Conservation (phyloP, 2,888 invertebrate species). For the Exocentrus adspersus region DNA sequence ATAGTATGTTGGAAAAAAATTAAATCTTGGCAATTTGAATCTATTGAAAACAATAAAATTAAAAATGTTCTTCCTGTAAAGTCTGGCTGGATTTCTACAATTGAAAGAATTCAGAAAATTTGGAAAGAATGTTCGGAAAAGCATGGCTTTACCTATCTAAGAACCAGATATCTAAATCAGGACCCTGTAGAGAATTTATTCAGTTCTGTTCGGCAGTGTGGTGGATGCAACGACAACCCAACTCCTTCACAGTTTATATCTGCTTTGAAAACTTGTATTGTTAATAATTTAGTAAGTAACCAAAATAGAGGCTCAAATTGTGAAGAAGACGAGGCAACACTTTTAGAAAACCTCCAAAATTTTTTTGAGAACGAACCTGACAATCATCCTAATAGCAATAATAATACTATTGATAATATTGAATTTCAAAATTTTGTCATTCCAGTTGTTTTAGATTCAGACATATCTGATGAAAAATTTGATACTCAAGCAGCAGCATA, state of each 20-base stretch:
- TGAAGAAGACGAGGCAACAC: constrained; percentile 7
- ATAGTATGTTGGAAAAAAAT: constrained; percentile 6
- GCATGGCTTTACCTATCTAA: background rate
- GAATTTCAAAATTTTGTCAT: background rate
- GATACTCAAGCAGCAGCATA: constrained; percentile 1
- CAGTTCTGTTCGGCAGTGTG: constrained; percentile 32
- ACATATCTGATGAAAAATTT: background rate
- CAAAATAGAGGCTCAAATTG: constrained; percentile 9
- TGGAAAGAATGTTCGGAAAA: constrained; percentile 2
- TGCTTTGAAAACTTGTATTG: constrained; percentile 29
- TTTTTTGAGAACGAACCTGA: background rate
- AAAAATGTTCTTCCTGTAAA: constrained; percentile 10
- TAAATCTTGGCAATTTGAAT: background rate
- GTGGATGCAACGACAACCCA: constrained; percentile 40
- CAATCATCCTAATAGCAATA: background rate
- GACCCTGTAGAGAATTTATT: constrained; percentile 42
- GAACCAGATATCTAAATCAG: constrained; percentile 16
- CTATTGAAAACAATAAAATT: background rate
- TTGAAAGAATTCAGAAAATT: background rate
- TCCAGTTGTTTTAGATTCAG: constrained; percentile 1
- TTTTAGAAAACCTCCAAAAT: constrained; percentile 6
- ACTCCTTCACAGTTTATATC: constrained; percentile 35
- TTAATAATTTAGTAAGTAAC: constrained; percentile 11
- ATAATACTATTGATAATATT: background rate
- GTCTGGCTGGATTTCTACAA: constrained; percentile 6